A percentile compares a stretch with the other conserved stretches of the same genome.
These are phyloP conservation scores for Hapalemur alaotrensis DNA, from an alignment of 2,797 vertebrate genomes.

Conservation along the genomic window DNA sequence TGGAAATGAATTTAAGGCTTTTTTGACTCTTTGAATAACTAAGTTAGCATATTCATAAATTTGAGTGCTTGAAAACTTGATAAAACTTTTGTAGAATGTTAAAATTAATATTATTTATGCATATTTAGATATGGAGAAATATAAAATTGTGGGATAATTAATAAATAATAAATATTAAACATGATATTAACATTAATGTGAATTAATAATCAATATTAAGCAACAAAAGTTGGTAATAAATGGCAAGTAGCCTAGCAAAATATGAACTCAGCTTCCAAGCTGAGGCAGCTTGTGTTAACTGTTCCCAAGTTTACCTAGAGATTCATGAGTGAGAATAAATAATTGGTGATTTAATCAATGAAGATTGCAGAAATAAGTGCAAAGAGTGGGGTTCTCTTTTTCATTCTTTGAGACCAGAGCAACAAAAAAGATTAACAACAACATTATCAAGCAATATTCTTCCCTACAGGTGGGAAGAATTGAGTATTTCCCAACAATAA, in stretches of 20 bases:
- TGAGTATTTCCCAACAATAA: neutral
- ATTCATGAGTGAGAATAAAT: neutral
- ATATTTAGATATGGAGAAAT: neutral
- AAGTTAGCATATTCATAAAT: neutral
- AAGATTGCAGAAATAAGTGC: neutral
- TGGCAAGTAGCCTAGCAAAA: neutral
- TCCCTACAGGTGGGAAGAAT: neutral
- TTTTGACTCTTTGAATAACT: neutral
- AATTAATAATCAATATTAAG: neutral
- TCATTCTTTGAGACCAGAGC: neutral
- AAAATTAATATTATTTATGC: neutral
- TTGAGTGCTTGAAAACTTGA: neutral
- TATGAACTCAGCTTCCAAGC: neutral
- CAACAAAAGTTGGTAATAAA: neutral
- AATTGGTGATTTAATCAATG: neutral
- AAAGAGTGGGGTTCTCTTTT: neutral
- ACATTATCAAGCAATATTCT: neutral
- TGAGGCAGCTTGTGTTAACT: neutral
- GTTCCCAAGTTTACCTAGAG: neutral
- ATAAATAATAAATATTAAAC: neutral
- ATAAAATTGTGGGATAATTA: neutral
- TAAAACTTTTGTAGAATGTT: neutral
- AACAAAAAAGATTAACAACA: neutral
- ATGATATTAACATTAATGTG: neutral
- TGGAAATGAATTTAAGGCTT: neutral